Conservation (phyloP, 2,888 invertebrate species). For the Melieria crassipennis region DNA sequence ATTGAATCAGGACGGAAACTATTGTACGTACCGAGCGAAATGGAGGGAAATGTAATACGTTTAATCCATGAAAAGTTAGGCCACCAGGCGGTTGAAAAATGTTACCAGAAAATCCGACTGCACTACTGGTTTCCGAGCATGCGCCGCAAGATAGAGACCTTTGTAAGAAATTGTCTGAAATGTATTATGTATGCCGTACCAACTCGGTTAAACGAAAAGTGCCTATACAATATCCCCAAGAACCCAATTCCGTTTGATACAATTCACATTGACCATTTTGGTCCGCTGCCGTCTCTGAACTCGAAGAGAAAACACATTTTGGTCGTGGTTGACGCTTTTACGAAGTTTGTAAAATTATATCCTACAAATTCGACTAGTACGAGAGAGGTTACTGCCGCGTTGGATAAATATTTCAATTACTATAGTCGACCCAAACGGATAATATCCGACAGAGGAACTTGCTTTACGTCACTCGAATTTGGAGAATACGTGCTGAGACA, state of each 20-base stretch:
- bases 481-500: constrained; percentile 10
- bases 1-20: constrained; percentile 1
- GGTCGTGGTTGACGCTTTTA: constrained; percentile 17
- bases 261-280: constrained; percentile 26
- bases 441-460: no score
- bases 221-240: constrained; percentile 18
- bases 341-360: background rate
- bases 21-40: constrained; percentile 13
- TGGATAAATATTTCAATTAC: constrained; percentile 16
- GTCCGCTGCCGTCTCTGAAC: no score
- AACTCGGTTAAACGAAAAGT: no score
- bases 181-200: no score
- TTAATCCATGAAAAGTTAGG: constrained; percentile 26
- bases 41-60: constrained; percentile 28
- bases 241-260: constrained; percentile 26
- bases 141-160: no score
- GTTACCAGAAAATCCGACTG: no score
- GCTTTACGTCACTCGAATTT: constrained; percentile 22
- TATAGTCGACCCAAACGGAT: constrained; percentile 22
- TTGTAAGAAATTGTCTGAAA: no score
- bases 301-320: constrained; percentile 20
- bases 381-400: constrained; percentile 6
- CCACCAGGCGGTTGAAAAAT: constrained; percentile 21
- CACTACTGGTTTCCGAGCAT: no score
- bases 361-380: constrained; percentile 21